phyloP scores from a whole-genome alignment of 1,140 invertebrate genomes.

The Rhysida immarginata region DNA sequence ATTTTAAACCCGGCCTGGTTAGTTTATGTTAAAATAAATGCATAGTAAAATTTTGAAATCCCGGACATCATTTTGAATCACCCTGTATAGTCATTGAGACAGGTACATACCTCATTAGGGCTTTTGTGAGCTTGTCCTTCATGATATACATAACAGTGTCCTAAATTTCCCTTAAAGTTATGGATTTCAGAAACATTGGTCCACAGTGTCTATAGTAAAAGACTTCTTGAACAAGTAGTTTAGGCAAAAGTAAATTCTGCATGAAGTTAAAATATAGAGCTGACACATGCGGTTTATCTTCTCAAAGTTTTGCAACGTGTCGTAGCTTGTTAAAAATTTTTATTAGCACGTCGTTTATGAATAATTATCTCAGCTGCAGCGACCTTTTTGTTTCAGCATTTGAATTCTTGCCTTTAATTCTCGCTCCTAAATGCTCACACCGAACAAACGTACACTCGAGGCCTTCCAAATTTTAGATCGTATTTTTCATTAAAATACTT shows the following conservation, averaged over 20 bases:
- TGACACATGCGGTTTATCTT: not conserved
- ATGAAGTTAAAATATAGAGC: not conserved
- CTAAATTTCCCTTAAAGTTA: not conserved
- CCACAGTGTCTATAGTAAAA: not conserved
- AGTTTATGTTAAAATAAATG: too few species aligned
- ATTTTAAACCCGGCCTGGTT: too few species aligned
- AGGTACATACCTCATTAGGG: not conserved
- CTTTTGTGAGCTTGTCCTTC: not conserved
- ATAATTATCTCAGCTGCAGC: too few species aligned
- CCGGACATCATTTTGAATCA: too few species aligned
- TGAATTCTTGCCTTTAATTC: too few species aligned
- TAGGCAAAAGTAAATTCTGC: not conserved
- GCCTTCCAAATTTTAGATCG: not conserved
- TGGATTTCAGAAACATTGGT: not conserved
- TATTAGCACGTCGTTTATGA: too few species aligned
- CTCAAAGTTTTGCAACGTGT: not conserved
- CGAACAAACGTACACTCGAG: not conserved
- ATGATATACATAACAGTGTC: not conserved
- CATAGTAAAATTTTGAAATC: too few species aligned
- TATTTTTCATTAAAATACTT: not conserved
- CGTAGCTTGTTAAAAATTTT: too few species aligned
- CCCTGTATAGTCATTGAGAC: not conserved
- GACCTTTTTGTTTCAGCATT: too few species aligned
- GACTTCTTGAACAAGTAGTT: not conserved
- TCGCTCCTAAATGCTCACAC: too few species aligned